Base-by-base conservation (phyloP, 2,113 vertebrate species). In the Opisthocomus hoazin region DNA sequence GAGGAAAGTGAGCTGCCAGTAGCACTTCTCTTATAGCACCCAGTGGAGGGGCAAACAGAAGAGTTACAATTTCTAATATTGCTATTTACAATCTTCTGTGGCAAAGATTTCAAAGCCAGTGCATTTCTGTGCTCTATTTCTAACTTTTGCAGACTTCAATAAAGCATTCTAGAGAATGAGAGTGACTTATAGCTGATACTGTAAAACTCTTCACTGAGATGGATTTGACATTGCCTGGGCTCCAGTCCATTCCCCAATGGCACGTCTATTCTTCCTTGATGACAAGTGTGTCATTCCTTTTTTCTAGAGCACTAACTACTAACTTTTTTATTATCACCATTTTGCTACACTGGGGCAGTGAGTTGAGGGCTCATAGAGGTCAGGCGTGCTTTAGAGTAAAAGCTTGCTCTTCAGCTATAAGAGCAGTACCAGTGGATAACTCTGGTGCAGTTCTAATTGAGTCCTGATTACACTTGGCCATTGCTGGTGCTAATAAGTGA, bases 161-260 rank as follows among this genome's bases (percentile, higher is more conserved):
- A 92, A 96, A 94, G 65, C 5, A 6, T 87, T 94, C 88, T 84
- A 75, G 90, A 94, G 95, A 94, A 94, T 60, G 65, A 81, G 75
- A 74, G 70, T 70, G 84, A 94, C 83, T 97, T 96, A 92, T 56
- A 60, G 81, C 77, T 84, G 83, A 89, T 82, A 68, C 27, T 30
- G 65, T 89, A 91, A 90, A 96, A 84, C 80, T 87, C 70, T 86
- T 94, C 84, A 43, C 78, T 0, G 13, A 84, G 89, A 89, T 85
- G 81, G 85, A 91, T 95, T 89, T 92, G 94, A 85, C 77, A 66
- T 83, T 71, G 54, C 46, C 91, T 96, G 89, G 95, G 87, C 84
- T 95, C 50, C 66, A 79, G 92, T 92, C 92, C 89, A 87, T 92
- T 94, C 94, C 94, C 87, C 92, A 92, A 2, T 65, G 84, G 74